phyloP scores from a whole-genome alignment of 2,113 vertebrate species.

The Aythya baeri region DNA sequence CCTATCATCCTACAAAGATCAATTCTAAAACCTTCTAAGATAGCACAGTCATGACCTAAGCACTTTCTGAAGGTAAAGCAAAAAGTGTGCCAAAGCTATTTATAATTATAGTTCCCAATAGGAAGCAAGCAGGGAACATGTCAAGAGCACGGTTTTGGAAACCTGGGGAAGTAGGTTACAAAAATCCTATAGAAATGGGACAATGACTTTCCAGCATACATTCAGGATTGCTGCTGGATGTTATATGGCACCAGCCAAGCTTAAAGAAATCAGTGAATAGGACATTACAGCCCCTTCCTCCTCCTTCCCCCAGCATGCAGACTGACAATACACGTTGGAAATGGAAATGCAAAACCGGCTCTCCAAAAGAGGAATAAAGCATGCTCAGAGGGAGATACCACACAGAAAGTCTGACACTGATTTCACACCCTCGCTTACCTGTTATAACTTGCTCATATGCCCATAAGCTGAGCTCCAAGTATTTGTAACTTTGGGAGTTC shows the following conservation, averaged over 20 bases:
- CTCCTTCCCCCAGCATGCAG: background rate
- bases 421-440: background rate
- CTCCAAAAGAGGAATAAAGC: background rate
- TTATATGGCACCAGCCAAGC: background rate
- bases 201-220: slow-evolving; percentile 1
- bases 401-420: background rate
- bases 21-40: background rate
- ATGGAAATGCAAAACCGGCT: background rate
- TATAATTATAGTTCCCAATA: background rate
- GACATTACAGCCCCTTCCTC: background rate
- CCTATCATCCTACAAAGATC: background rate
- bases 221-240: background rate
- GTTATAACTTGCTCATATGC: background rate
- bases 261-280: background rate
- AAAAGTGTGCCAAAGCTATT: slow-evolving; percentile 37
- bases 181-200: slow-evolving; percentile 26
- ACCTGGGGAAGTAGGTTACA: slow-evolving; percentile 39
- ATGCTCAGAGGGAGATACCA: background rate
- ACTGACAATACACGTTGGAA: background rate
- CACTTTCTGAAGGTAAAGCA: slow-evolving; percentile 14
- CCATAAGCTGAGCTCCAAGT: background rate
- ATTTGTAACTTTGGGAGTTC: background rate
- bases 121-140: background rate
- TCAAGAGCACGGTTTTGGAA: slow-evolving; percentile 43
- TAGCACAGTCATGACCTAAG: background rate